Evolutionary conservation across 2,888 invertebrate genomes (phyloP), one percentile per base, ranked within the genome.

Genomic region (Agrochola macilenta): DNA sequence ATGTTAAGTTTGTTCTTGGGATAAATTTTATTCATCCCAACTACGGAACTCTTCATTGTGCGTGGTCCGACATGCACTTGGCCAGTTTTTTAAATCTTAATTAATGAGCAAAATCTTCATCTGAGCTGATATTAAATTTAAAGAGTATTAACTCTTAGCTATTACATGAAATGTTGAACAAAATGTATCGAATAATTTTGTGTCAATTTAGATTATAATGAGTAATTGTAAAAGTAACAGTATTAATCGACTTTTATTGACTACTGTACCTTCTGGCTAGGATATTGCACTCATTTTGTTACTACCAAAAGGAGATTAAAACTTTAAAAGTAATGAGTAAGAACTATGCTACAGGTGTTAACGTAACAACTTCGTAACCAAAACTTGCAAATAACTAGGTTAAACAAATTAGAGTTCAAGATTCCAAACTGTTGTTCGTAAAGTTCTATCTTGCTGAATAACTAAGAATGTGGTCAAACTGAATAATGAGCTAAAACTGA

Each of bases 391-490:
- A 58, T 49, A 70, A 60, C 83, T 65, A 30, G 54, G 57, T 70
- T 66, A 26, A 69, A 77, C 17, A 43, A 79, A 58, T 78, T 58
- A 26, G 5, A 64, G n/a, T 43, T 58, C 63, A 12, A 61, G 64
- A 69, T 61, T 69, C 35, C 23, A 54, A 69, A 79, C 26, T 17
- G 57, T 82, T 77, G 39, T 76, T 49, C 5, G 39, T 57, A 9
- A 70, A 79, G 43, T 79, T 71, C 66, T 68, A 43, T 66, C 71
- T 43, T 17, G 17, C 17, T 69, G 60, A 65, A 69, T 80, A 73
- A 79, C 80, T 58, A 64, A 68, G 69, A 81, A 70, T 61, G 70
- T 78, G 70, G 79, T 70, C 68, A 26, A 52, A 64, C 68, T 52
- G 23, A 35, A 69, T 58, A 64, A 61, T 61, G 1, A 78, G 5